Evolutionary conservation across 35 echinoderm and acorn worm species (phyloP), one percentile per base, ranked within the genome.

Genomic region (Patiria miniata): DNA sequence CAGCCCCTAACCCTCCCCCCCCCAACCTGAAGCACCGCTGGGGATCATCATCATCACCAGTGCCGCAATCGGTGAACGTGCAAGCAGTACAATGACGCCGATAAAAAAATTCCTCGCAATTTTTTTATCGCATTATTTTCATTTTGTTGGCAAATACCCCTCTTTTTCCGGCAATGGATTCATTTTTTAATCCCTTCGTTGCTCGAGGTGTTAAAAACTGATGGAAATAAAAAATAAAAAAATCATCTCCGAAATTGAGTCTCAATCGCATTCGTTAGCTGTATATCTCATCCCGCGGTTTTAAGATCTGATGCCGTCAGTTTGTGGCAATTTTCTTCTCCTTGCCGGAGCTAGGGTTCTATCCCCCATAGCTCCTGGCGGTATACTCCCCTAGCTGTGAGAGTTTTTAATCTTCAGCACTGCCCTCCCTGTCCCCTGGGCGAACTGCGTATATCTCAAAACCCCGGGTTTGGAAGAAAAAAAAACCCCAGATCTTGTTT

Each of bases 241-340:
- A 69, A 69, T 69, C 61, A 69, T 69, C 61, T 34, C 34, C 61
- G 14, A 69, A 69, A 69, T 69, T 14, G 34, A 69, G 61, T 69
- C 61, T 32, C 61, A 69, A 69, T 69, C 61, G 28, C 61, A 23
- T 29, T 69, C 12, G 61, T 34, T 32, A 8, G 23, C 61, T 23
- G 14, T 23, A 26, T 69, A 14, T 47, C 42, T 47, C 42, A 6
- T 12, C 12, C 42, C 42, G 4, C 42, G 42, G 12, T 4, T 47
- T 12, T 47, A 4, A 47, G 42, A 47, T 4, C 42, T 12, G 12
- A 12, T 12, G 4, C 42, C 12, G 42, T 47, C 42, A 47, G 42
- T 47, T 47, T 47, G 42, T 47, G 42, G 28, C 14, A 69, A 34
- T 34, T 69, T 34, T 14, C 23, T 47, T 4, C 12, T 4, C 12